Evolutionary conservation across 2,797 vertebrate species (phyloP).

Genomic region (Melanogrammus aeglefinus): DNA sequence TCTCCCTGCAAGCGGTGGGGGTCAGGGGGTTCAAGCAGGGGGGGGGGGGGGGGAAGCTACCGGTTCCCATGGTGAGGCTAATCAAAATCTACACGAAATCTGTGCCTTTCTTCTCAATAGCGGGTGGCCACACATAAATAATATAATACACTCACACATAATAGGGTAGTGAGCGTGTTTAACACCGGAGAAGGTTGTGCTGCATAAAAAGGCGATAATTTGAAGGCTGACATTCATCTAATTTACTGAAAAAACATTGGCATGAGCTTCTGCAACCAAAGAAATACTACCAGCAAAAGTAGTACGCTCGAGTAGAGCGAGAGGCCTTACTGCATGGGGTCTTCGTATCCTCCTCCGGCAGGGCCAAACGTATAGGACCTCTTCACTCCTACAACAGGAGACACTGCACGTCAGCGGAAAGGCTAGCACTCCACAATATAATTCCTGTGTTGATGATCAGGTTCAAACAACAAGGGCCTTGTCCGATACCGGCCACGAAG

Average conservation of each 20-base stretch:
- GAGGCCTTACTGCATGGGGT: conserved; percentile 83
- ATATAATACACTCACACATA: neutral
- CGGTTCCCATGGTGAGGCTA: neutral
- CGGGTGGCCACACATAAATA: neutral
- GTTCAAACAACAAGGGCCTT: neutral
- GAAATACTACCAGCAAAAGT: neutral
- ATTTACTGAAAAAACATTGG: neutral
- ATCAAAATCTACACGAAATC: neutral
- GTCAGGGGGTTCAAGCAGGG: neutral
- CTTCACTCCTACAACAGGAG: conserved; percentile 77
- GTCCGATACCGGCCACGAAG: neutral
- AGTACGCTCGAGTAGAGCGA: neutral
- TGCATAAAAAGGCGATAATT: neutral
- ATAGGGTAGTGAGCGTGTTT: neutral
- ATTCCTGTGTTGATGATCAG: neutral
- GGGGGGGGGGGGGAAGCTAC: neutral
- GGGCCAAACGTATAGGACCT: conserved; percentile 89
- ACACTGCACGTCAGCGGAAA: neutral
- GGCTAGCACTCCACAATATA: neutral
- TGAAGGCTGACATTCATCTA: neutral
- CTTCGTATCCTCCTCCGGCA: conserved; percentile 87
- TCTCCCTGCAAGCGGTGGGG: conserved; percentile 72
- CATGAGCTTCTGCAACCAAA: neutral
- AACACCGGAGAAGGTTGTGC: neutral
- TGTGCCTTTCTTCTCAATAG: neutral